Conservation (phyloP, 1,140 invertebrate species). For the Mylabris phalerata region DNA sequence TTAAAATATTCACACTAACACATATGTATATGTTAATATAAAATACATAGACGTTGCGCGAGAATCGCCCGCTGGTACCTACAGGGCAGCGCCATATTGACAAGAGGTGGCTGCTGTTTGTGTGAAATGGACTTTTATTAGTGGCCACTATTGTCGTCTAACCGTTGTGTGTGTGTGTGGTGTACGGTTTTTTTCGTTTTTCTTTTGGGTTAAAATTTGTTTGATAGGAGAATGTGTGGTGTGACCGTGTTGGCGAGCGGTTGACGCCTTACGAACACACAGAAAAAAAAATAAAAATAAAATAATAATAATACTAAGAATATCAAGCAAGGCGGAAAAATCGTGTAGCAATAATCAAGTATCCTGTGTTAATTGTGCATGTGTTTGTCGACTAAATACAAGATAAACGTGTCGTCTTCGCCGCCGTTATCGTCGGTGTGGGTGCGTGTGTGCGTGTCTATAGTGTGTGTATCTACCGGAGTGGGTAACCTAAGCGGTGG, state of each 20-base stretch:
- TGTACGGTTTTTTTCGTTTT: neutral
- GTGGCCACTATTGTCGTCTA: neutral
- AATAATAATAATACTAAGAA: too few relatives aligned
- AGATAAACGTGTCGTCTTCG: neutral
- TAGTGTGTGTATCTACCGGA: neutral
- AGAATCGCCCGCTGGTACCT: conserved; percentile 4
- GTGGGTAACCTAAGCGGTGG: conserved; percentile 15
- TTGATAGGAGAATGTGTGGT: neutral
- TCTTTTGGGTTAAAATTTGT: too few relatives aligned
- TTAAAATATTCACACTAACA: neutral
- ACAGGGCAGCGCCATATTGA: conserved; percentile 36
- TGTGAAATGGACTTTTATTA: conserved; percentile 29
- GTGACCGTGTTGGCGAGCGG: conserved; percentile 1
- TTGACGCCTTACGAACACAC: neutral
- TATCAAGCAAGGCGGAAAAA: too few relatives aligned
- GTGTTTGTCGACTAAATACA: conserved; percentile 1
- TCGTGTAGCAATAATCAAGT: neutral
- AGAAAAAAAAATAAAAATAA: too few relatives aligned
- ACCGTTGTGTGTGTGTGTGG: neutral
- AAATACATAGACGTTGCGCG: neutral
- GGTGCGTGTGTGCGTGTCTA: neutral
- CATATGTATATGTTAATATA: neutral
- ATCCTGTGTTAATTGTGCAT: neutral
- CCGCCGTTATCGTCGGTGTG: too few relatives aligned
- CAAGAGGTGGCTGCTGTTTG: conserved; percentile 34